phyloP scores from a whole-genome alignment of 2,797 vertebrate species.

The Cottoperca gobio region DNA sequence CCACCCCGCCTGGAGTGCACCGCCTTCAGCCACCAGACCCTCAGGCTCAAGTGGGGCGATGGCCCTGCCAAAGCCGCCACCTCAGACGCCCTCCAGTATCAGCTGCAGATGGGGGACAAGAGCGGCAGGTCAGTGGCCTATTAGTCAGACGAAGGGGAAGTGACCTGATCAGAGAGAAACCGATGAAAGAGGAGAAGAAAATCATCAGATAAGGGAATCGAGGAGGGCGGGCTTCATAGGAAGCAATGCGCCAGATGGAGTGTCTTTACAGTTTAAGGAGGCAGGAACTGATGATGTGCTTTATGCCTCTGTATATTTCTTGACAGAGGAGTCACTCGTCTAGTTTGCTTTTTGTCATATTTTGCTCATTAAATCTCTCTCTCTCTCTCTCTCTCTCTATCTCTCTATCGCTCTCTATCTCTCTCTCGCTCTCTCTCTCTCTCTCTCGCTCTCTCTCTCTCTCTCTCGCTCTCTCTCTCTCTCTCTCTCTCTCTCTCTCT shows the following conservation, averaged over 20 bases:
- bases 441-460: slow-evolving; percentile 22
- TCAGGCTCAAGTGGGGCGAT: slow-evolving; percentile 98
- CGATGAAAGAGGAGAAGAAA: slow-evolving; percentile 13
- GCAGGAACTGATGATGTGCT: slow-evolving; percentile 35
- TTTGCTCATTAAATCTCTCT: slow-evolving; percentile 59
- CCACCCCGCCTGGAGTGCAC: slow-evolving; percentile 97
- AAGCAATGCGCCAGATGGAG: background rate
- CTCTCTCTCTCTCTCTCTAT: slow-evolving; percentile 26
- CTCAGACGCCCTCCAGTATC: slow-evolving; percentile 93
- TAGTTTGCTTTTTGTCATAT: slow-evolving; percentile 48
- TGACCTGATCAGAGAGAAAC: slow-evolving; percentile 11
- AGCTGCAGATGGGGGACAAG: slow-evolving; percentile 96
- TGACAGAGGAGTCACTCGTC: slow-evolving; percentile 31
- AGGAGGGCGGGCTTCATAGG: background rate
- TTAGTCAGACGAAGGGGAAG: slow-evolving; percentile 26
- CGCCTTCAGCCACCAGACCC: slow-evolving; percentile 96
- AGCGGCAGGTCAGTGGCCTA: slow-evolving; percentile 88
- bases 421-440: slow-evolving; percentile 25
- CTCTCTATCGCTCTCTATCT: slow-evolving; percentile 22
- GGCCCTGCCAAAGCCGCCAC: slow-evolving; percentile 87
- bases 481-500: slow-evolving; percentile 32
- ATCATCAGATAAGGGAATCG: slow-evolving; percentile 14
- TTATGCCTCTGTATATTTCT: slow-evolving; percentile 31
- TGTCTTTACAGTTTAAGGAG: slow-evolving; percentile 15
- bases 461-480: slow-evolving; percentile 35